Percentiles rank a stretch among this genome's conserved stretches.
Evolutionary conservation across 2,113 vertebrate genomes (phyloP).

Genomic region (Xenopus tropicalis): DNA sequence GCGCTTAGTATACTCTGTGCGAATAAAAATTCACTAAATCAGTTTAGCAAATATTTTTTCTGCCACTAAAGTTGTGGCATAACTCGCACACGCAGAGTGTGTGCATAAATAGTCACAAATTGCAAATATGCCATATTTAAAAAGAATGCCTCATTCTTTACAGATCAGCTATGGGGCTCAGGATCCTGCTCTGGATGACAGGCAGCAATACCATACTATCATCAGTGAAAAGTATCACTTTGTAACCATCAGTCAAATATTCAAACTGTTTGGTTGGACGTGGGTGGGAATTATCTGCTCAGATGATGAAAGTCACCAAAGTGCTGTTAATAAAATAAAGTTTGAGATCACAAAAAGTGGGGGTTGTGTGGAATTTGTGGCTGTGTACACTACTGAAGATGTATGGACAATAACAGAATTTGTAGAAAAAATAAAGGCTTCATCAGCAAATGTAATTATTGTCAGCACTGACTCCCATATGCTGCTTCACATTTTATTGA

Average conservation of each 20-base stretch:
- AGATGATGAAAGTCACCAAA: background rate
- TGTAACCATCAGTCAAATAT: background rate
- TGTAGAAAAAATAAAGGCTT: background rate
- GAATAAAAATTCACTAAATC: too few species aligned
- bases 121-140: too few species aligned
- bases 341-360: background rate
- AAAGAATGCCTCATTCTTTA: background rate
- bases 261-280: background rate
- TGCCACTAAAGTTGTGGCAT: too few species aligned
- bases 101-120: too few species aligned
- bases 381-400: background rate
- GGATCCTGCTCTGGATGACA: background rate
- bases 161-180: constrained; percentile 18
- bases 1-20: too few species aligned
- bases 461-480: background rate
- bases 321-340: background rate
- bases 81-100: too few species aligned
- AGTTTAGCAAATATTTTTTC: too few species aligned
- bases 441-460: constrained; percentile 1
- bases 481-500: background rate
- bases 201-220: background rate
- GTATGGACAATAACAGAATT: too few species aligned
- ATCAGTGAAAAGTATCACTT: background rate
- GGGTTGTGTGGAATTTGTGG: background rate
- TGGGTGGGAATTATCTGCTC: constrained; percentile 6